Conservation (phyloP, 2,113 vertebrate genomes). For the Menura novaehollandiae region DNA sequence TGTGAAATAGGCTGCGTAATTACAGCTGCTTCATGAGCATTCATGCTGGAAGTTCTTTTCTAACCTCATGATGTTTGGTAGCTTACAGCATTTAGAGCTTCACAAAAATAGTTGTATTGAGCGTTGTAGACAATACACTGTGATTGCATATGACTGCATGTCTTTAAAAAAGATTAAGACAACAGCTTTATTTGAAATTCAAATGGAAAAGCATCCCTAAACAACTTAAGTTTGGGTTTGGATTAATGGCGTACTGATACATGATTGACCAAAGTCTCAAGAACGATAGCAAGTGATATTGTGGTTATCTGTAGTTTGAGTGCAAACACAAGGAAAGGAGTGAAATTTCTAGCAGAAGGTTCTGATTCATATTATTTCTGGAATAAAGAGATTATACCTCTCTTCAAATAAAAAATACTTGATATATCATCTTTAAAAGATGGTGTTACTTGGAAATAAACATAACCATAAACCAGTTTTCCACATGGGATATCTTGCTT, state of each 20-base stretch:
- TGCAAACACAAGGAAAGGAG: constrained; percentile 13
- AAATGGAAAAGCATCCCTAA: constrained; percentile 3
- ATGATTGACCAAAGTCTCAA: constrained; percentile 10
- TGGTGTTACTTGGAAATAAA: constrained; percentile 44
- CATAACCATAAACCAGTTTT: constrained; percentile 37
- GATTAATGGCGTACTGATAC: not conserved
- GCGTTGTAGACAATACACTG: constrained; percentile 25
- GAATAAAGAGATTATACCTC: constrained; percentile 14
- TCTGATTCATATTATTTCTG: constrained; percentile 34
- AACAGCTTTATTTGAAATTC: constrained; percentile 44
- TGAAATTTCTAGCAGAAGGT: constrained; percentile 1
- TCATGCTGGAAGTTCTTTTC: not conserved
- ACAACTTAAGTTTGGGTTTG: not conserved
- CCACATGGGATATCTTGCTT: constrained; percentile 50
- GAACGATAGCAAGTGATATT: not conserved
- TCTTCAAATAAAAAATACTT: constrained; percentile 33
- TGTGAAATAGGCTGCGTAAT: not conserved
- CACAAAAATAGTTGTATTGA: constrained; percentile 11
- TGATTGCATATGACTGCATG: constrained; percentile 51
- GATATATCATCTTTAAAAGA: constrained; percentile 57
- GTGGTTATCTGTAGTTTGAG: not conserved
- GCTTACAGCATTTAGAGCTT: constrained; percentile 14
- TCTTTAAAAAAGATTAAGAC: not conserved
- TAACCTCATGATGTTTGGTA: not conserved
- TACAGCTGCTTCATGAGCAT: not conserved